These are phyloP conservation scores for Matsumyia berberina DNA, from an alignment of 2,888 invertebrate species.

Conservation along the genomic window DNA sequence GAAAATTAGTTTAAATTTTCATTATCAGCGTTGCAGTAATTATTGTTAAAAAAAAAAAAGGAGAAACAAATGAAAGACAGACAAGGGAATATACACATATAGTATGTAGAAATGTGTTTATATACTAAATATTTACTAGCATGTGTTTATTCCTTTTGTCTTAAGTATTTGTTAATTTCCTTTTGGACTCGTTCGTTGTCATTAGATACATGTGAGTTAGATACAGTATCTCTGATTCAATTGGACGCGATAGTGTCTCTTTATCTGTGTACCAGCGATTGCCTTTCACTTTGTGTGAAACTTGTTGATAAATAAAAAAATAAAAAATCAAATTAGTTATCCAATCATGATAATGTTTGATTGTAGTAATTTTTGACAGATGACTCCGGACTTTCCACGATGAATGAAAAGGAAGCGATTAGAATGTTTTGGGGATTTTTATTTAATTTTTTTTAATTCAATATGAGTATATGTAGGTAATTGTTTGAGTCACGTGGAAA, in stretches of 20 bases:
- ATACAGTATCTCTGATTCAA: conserved; percentile 43
- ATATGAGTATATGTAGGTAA: background rate
- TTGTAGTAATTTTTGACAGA: background rate
- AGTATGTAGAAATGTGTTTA: background rate
- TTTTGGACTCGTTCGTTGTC: background rate
- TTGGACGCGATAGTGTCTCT: conserved; percentile 29
- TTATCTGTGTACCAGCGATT: conserved; percentile 2
- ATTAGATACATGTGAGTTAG: conserved; percentile 18
- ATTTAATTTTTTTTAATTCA: background rate
- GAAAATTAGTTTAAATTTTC: conserved; percentile 45
- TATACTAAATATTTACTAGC: background rate
- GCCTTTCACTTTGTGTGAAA: conserved; percentile 25
- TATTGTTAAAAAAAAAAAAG: conserved; percentile 8
- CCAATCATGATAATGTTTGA: conserved; percentile 4
- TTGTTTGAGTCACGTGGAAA: background rate
- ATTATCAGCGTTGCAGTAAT: conserved; percentile 50
- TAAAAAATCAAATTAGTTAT: background rate
- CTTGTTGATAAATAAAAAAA: conserved; percentile 11
- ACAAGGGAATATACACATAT: background rate
- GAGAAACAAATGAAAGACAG: background rate
- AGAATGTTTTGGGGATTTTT: background rate
- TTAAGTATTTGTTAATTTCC: conserved; percentile 9
- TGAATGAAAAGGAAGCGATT: background rate
- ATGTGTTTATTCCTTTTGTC: background rate
- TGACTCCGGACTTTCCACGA: background rate